These are phyloP conservation scores for Sminthurides aquaticus DNA, from an alignment of 2,888 invertebrate genomes.

Conservation along the genomic window DNA sequence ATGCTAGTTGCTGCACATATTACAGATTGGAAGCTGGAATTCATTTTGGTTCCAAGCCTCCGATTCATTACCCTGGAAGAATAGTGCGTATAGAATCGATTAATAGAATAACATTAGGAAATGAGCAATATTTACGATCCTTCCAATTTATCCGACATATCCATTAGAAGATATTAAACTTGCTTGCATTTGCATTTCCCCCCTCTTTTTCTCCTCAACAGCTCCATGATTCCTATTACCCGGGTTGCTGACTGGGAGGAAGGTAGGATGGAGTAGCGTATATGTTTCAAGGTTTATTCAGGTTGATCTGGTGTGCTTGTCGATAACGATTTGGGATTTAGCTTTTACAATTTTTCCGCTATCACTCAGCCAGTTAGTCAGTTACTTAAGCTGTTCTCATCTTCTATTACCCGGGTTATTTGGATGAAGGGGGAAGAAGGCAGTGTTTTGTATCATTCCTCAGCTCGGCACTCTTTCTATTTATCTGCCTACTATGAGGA, in stretches of 20 bases:
- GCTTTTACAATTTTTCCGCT: not conserved
- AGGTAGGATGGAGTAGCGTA: not conserved
- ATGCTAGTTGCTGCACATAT: no score
- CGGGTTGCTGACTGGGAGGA: no score
- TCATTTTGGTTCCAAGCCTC: no score
- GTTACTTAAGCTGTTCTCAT: not conserved
- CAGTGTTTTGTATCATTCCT: no score
- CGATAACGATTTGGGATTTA: no score
- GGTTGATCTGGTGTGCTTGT: not conserved
- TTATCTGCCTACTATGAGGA: no score
- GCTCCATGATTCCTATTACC: no score
- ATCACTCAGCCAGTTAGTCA: not conserved
- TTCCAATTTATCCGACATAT: not conserved
- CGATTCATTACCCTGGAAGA: no score
- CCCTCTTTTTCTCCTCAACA: not conserved
- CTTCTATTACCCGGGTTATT: not conserved
- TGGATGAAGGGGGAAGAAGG: conserved; percentile 2
- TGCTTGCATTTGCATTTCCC: not conserved
- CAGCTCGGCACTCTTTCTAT: no score
- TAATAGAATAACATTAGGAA: no score
- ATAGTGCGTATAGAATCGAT: no score
- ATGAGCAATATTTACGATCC: not conserved
- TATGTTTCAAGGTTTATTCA: not conserved
- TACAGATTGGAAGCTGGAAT: no score
- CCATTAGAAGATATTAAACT: not conserved